Percentiles rank a stretch among this genome's conserved stretches.
Conservation (phyloP, 2,113 vertebrate genomes). For the Chaenocephalus aceratus region DNA sequence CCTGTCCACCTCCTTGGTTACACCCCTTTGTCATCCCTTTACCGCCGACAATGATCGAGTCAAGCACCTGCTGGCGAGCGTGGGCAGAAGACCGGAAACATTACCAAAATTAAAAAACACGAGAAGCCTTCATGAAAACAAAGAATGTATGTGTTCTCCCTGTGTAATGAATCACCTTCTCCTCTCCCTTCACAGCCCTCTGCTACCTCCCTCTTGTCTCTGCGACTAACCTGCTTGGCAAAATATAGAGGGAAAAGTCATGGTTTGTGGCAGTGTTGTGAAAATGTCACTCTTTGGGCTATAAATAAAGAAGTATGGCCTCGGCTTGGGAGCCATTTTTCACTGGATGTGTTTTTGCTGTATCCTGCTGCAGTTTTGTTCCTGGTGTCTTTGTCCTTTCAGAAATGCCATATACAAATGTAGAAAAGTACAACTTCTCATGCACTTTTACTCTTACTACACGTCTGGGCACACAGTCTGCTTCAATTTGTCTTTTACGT, state of each 20-base stretch:
- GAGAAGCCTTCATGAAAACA: neutral
- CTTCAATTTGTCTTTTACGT: conserved; percentile 41
- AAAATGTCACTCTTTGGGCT: conserved; percentile 61
- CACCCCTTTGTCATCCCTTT: conserved; percentile 2
- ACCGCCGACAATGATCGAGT: neutral
- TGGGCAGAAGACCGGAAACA: conserved; percentile 32
- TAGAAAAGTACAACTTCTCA: conserved; percentile 3
- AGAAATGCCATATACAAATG: neutral
- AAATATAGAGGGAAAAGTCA: conserved; percentile 56
- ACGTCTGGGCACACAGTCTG: conserved; percentile 1
- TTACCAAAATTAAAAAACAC: neutral
- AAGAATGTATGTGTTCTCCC: neutral
- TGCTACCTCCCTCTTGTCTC: conserved; percentile 10
- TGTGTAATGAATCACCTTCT: conserved; percentile 49
- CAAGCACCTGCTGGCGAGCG: conserved; percentile 28
- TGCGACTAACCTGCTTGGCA: conserved; percentile 46
- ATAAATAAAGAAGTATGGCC: conserved; percentile 61
- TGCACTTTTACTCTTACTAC: conserved; percentile 13
- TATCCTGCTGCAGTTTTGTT: conserved; percentile 4
- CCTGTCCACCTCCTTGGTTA: neutral
- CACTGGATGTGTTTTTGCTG: conserved; percentile 42
- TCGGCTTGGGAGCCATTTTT: conserved; percentile 45
- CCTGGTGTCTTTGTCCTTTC: neutral
- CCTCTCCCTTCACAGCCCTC: neutral
- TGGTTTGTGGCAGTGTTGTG: conserved; percentile 51